Evolutionary conservation across 1,140 invertebrate genomes (phyloP), one percentile per base, ranked within the genome.

Genomic region (Chlorops oryzae): DNA sequence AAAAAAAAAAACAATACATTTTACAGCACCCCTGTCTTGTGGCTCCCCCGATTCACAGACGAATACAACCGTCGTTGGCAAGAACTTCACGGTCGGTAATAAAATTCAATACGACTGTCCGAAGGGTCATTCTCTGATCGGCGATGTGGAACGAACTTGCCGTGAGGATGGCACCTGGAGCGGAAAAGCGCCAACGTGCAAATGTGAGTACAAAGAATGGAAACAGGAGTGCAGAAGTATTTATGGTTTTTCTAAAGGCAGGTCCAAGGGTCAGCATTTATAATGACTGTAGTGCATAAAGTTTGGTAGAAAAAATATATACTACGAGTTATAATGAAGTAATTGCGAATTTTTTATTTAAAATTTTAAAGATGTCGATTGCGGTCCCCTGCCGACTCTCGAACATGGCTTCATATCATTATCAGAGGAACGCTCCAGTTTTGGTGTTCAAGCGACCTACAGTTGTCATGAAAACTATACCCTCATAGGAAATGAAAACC

Each of bases 381-480:
- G 92, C 62, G 89, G 88, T 13, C 53, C 73, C 7, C 67, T 92
- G 28, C 75, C 79, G 2, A 68, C 79, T 17, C 77, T 92, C 15
- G 81, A 85, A 54, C 84, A 92, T 63, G 92, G 90, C 0, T 73
- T 76, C 1, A 80, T 92, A 3, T 76, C 70, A 3, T 63, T 90
- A 32, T 66, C 81, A 2, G 80, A 88, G 48, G 74, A 78, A 1
- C 74, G 86, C 46, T 88, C 86, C n/a, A 89, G 88, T 0, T 82
- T 84, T 62, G 87, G 86, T 0, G 88, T 88, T 1, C 72, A 78
- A 41, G 88, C 85, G 2, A 66, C 79, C 17, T 93, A 91, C 63
- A 76, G 77, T 5, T 94, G 91, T 57, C 80, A 86, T 50, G 82
- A 86, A 58, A 93, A 95, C 66, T 90, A 90, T 68, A 92, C 88